Percentiles rank a stretch among this genome's conserved stretches.
These are phyloP conservation scores for Lasioglossum oenotherae DNA, from an alignment of 2,888 invertebrate species.

Conservation along the genomic window DNA sequence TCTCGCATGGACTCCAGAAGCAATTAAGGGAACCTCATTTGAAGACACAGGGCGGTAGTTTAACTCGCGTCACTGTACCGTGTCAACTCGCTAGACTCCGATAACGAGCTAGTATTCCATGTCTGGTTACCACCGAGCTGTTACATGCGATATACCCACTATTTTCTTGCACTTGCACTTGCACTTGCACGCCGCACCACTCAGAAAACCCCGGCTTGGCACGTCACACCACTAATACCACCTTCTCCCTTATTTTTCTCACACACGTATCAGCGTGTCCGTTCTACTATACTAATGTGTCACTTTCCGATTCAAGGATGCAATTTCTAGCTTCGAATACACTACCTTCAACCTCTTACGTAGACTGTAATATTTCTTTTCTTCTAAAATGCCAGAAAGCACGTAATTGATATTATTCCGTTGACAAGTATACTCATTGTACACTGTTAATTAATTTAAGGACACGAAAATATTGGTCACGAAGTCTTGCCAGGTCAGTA, in stretches of 20 bases:
- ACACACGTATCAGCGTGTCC: conserved; percentile 10
- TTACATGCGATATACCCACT: neutral
- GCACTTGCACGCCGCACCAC: neutral
- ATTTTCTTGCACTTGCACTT: neutral
- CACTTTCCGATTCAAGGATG: neutral
- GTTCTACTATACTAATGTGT: neutral
- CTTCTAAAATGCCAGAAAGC: neutral
- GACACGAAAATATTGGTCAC: too few relatives aligned
- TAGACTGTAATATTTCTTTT: too few relatives aligned
- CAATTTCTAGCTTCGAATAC: neutral
- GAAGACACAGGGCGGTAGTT: conserved; percentile 11
- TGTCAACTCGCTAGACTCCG: conserved; percentile 7
- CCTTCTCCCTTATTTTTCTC: neutral
- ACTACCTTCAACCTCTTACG: neutral
- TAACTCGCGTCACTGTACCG: conserved; percentile 17
- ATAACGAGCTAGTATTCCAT: conserved; percentile 11
- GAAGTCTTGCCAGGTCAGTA: neutral
- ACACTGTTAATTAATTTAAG: neutral
- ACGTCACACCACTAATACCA: neutral
- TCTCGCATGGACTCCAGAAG: conserved; percentile 13
- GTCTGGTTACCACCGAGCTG: conserved; percentile 3
- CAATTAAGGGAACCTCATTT: conserved; percentile 19
- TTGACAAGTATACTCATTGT: too few relatives aligned
- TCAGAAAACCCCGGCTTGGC: neutral
- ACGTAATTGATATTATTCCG: neutral